Evolutionary conservation across 1,140 invertebrate species (phyloP).

Genomic region (Nasonia giraulti): DNA sequence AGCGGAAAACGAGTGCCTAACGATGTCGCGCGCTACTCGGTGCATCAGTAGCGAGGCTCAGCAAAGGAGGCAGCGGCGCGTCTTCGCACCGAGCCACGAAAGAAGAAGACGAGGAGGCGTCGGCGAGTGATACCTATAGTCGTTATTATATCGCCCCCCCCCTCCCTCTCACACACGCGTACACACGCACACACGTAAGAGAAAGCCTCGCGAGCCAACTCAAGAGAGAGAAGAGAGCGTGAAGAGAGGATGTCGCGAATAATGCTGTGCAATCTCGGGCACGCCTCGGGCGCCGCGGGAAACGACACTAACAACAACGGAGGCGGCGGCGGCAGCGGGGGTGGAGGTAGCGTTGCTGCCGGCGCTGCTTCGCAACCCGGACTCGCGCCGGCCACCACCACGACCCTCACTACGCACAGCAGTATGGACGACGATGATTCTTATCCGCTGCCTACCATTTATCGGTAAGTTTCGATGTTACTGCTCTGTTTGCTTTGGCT

Average conservation of each 20-base stretch:
- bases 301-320: conserved; percentile 80
- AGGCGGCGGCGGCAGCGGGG: conserved; percentile 74
- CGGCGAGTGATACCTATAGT: conserved; percentile 29
- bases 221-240: not conserved
- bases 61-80: not conserved
- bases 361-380: not conserved
- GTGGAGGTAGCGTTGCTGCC: conserved; percentile 53
- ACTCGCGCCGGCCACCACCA: conserved; percentile 71
- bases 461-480: conserved; percentile 78
- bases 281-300: conserved; percentile 61
- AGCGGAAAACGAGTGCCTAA: conserved; percentile 13
- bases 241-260: conserved; percentile 67
- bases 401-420: conserved; percentile 74
- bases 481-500: too few species aligned
- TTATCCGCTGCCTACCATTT: conserved; percentile 86
- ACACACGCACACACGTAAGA: too few species aligned
- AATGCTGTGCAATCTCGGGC: conserved; percentile 72
- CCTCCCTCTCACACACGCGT: too few species aligned
- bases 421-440: conserved; percentile 80
- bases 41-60: not conserved
- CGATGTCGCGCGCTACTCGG: not conserved
- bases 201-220: too few species aligned
- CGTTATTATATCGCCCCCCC: not conserved
- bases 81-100: not conserved
- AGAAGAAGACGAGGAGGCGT: conserved; percentile 18